These are phyloP conservation scores for Drosophila parthenogenetica DNA, from an alignment of 2,888 invertebrate species.

Conservation along the genomic window DNA sequence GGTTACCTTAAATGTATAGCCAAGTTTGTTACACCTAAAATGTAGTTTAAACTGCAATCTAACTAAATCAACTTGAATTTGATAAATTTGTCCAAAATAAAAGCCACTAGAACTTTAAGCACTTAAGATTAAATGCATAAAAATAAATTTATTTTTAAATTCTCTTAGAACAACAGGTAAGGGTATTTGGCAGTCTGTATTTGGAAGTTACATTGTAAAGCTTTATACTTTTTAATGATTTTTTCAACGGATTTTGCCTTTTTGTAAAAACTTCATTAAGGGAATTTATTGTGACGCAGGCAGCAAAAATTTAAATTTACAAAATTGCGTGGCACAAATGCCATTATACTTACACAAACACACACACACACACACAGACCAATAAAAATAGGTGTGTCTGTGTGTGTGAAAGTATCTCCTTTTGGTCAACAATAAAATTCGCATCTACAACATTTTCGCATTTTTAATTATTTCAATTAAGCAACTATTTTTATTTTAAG, in stretches of 20 bases:
- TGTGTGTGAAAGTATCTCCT: slow-evolving; percentile 38
- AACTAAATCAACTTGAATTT: too few relatives aligned
- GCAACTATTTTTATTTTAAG: slow-evolving; percentile 44
- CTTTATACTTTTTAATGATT: slow-evolving; percentile 21
- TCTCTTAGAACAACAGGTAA: neutral
- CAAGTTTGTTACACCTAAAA: too few relatives aligned
- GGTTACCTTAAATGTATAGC: neutral
- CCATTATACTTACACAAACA: neutral
- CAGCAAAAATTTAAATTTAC: slow-evolving; percentile 51
- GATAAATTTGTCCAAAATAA: too few relatives aligned
- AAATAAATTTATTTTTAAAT: too few relatives aligned
- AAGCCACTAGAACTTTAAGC: too few relatives aligned
- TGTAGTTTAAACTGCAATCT: too few relatives aligned
- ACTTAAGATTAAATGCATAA: too few relatives aligned
- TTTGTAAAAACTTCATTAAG: slow-evolving; percentile 73
- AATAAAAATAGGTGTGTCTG: too few relatives aligned
- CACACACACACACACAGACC: neutral
- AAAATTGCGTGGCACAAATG: slow-evolving; percentile 41
- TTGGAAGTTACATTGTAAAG: neutral
- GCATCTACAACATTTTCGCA: slow-evolving; percentile 54
- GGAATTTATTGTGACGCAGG: slow-evolving; percentile 63
- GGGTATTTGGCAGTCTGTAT: slow-evolving; percentile 22
- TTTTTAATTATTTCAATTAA: slow-evolving; percentile 74
- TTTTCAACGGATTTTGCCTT: slow-evolving; percentile 29
- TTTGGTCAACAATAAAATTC: slow-evolving; percentile 63